These are phyloP conservation scores for Phymanthus crucifer DNA, from an alignment of 92 coral and sea anemone species.

Conservation along the genomic window DNA sequence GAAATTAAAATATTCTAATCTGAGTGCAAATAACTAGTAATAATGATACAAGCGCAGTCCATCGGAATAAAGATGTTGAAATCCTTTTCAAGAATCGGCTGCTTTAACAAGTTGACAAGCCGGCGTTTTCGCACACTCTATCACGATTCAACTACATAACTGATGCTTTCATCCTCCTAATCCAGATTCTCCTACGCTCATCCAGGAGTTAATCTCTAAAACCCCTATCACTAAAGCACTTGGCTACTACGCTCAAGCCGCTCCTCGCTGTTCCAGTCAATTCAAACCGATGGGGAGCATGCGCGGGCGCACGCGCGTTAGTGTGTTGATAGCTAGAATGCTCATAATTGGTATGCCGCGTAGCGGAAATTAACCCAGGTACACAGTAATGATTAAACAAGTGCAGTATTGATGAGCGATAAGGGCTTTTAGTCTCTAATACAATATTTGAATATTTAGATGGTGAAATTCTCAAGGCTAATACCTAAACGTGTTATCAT, in stretches of 20 bases:
- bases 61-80: neutral
- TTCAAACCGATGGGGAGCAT: neutral
- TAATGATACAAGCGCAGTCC: neutral
- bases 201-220: neutral
- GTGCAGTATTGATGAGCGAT: constrained; percentile 22
- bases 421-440: constrained; percentile 38
- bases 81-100: neutral
- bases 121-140: constrained; percentile 16
- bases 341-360: constrained; percentile 25
- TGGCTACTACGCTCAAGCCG: constrained; percentile 1
- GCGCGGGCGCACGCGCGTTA: constrained; percentile 15
- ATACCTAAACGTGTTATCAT: constrained; percentile 14
- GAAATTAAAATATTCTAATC: too few relatives aligned
- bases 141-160: constrained; percentile 1
- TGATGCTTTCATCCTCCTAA: constrained; percentile 9
- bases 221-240: neutral
- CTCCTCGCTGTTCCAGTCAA: neutral
- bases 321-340: neutral
- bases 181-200: constrained; percentile 1
- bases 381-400: constrained; percentile 27
- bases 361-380: constrained; percentile 32
- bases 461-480: neutral
- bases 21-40: neutral
- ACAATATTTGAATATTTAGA: constrained; percentile 30
- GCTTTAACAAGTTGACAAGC: neutral